Conservation (phyloP, 2,113 vertebrate species). For the Mirza zaza region DNA sequence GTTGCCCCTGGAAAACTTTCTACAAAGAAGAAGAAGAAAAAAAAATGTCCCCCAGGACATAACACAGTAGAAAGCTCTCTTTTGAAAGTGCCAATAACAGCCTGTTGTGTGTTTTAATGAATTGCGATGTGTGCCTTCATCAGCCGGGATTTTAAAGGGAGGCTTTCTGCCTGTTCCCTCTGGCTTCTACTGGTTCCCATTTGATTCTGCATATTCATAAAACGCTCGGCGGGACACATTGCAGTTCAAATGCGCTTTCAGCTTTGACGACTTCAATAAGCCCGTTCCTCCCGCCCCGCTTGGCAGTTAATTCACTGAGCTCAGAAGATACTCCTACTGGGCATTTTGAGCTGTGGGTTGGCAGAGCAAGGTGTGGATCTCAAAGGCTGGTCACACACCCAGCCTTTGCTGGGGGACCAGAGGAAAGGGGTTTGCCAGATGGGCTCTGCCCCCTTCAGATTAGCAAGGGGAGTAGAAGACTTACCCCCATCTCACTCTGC, state of each 20-base stretch:
- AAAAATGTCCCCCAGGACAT: slow-evolving; percentile 28
- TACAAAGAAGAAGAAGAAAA: slow-evolving; percentile 46
- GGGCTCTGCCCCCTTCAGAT: slow-evolving; percentile 11
- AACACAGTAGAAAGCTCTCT: slow-evolving; percentile 39
- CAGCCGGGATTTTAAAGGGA: slow-evolving; percentile 52
- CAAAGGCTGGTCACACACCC: neutral
- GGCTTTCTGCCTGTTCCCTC: slow-evolving; percentile 38
- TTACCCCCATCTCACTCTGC: neutral
- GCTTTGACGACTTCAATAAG: slow-evolving; percentile 59
- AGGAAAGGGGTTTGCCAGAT: neutral
- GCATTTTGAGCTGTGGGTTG: slow-evolving; percentile 46
- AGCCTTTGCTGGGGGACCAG: neutral
- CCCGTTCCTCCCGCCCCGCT: slow-evolving; percentile 17
- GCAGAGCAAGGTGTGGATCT: slow-evolving; percentile 41
- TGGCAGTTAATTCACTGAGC: slow-evolving; percentile 50
- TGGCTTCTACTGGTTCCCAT: slow-evolving; percentile 39
- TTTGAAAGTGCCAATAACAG: slow-evolving; percentile 55
- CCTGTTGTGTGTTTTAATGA: slow-evolving; percentile 53
- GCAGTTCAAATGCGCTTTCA: slow-evolving; percentile 66
- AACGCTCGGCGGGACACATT: slow-evolving; percentile 43
- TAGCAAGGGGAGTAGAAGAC: neutral
- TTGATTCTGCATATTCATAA: slow-evolving; percentile 76
- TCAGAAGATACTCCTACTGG: slow-evolving; percentile 50
- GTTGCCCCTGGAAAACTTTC: slow-evolving; percentile 21
- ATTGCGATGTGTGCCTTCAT: slow-evolving; percentile 5